These are phyloP conservation scores for Iguana delicatissima DNA, from an alignment of 2,797 vertebrate genomes.

Conservation along the genomic window DNA sequence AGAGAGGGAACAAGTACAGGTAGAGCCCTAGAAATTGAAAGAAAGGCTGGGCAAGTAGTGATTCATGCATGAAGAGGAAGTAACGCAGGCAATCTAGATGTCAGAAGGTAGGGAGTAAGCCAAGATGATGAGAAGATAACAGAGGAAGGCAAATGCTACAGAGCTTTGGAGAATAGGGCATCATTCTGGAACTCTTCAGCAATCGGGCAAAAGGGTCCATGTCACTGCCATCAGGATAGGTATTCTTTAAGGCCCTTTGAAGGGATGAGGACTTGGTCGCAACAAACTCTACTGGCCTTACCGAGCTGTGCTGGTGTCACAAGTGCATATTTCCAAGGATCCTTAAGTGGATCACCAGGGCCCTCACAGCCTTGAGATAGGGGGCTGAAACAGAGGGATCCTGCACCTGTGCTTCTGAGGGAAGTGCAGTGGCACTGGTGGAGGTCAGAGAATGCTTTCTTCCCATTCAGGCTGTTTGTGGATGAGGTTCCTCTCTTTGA, in stretches of 20 bases:
- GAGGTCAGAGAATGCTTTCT: too few relatives aligned
- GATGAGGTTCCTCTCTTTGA: too few relatives aligned
- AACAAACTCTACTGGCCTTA: too few relatives aligned
- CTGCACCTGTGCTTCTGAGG: too few relatives aligned
- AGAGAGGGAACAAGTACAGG: not conserved
- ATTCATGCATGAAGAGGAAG: not conserved
- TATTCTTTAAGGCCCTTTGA: not conserved
- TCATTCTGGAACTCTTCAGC: not conserved
- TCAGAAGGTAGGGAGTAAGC: not conserved
- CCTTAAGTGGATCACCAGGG: too few relatives aligned
- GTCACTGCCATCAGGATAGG: not conserved
- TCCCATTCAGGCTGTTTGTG: too few relatives aligned
- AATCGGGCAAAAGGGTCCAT: not conserved
- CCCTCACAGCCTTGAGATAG: too few relatives aligned
- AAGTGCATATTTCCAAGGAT: too few relatives aligned
- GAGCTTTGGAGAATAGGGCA: not conserved
- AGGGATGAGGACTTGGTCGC: too few relatives aligned
- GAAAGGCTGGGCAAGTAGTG: not conserved
- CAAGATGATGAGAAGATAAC: not conserved
- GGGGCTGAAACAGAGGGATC: too few relatives aligned
- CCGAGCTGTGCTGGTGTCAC: too few relatives aligned
- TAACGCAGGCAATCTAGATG: not conserved
- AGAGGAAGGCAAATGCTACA: not conserved
- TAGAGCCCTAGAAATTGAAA: not conserved
- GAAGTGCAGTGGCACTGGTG: too few relatives aligned